Evolutionary conservation across 2,888 invertebrate species (phyloP), one percentile per base, ranked within the genome.

Genomic region (Agrotis exclamationis): DNA sequence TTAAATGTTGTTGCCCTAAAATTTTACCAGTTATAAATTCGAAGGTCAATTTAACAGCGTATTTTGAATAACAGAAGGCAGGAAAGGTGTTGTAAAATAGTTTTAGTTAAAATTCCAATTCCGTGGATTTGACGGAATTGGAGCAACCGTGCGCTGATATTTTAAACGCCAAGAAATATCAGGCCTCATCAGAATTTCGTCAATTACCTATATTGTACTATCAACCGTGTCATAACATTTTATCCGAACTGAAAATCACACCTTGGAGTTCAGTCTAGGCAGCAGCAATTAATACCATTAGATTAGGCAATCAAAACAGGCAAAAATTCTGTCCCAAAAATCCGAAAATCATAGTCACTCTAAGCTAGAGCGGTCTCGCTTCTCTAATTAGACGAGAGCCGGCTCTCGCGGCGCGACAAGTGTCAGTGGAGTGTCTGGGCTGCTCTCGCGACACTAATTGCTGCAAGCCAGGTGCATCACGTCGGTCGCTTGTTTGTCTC

Each of bases 331-430:
- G 39, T 79, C 74, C 48, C 16, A 39, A 51, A 60, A 64, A 13
- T 5, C 0, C 3, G 9, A 0, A 0, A 6, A 16, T 11, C 18
- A 63, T 57, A 28, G 84, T 47, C 13, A 50, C 45, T 57, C 24
- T 14, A 58, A 14, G 22, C 44, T 68, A 63, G 65, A 74, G 58
- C 71, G 66, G 74, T 77, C 65, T 79, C 70, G 56, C 56, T 72
- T 67, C 66, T 79, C 81, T 79, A 81, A 85, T 85, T 83, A 82
- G 83, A 85, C 74, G 53, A 79, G 79, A 77, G 85, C 71, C 79
- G 64, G 44, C 63, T 70, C 74, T 77, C 79, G 54, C 51, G 28
- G 24, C 44, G 58, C 33, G 65, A 51, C 64, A 59, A 79, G 81
- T 73, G 79, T 76, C 79, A 48, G 71, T 68, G 33, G 63, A 75